Base-by-base conservation (phyloP, 2,113 vertebrate genomes). In the Lonchura striata region DNA sequence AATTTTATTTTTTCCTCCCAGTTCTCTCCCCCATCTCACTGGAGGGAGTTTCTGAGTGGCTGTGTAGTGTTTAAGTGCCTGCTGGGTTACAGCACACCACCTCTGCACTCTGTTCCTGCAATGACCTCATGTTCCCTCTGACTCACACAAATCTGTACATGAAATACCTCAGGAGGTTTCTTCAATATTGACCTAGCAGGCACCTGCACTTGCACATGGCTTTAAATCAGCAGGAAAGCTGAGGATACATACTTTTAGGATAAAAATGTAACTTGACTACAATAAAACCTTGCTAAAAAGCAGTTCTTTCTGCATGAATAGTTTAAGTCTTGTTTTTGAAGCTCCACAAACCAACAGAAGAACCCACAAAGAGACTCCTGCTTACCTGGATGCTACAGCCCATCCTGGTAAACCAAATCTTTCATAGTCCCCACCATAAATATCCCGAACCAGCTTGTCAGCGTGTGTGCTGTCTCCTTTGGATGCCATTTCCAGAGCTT, bases 401-500 rank as follows among this genome's bases (percentile, higher is more conserved):
- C 98, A 98, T 15, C 98, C 98, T 65, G 98, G 98, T 42, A 98
- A 97, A 44, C 97, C 98, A 95, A 98, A 98, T 85, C 98, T 97
- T 94, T 98, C 98, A 82, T 98, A 98, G 65, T 98, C 98, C 80
- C 98, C 98, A 91, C 98, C 98, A 50, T 98, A 98, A 95, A 98
- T 98, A 82, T 98, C 98, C 77, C 98, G 97, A 69, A 98, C 98
- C 88, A 98, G 95, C 71, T 98, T 98, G 85, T 98, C 98, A 49
- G 98, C 98, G 0, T 98, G 98, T 7, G 98, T 98, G 90, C 98
- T 98, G 80, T 98, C 98, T 35, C 98, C 98, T 94, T 98, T 98
- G 66, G 98, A 98, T 63, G 98, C 98, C 98, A 98, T 98, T 92
- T 98, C 98, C 86, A 98, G 96, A 93, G 98, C 98, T 96, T 98